phyloP scores from a whole-genome alignment of 2,797 vertebrate species.

The Dryobates pubescens region DNA sequence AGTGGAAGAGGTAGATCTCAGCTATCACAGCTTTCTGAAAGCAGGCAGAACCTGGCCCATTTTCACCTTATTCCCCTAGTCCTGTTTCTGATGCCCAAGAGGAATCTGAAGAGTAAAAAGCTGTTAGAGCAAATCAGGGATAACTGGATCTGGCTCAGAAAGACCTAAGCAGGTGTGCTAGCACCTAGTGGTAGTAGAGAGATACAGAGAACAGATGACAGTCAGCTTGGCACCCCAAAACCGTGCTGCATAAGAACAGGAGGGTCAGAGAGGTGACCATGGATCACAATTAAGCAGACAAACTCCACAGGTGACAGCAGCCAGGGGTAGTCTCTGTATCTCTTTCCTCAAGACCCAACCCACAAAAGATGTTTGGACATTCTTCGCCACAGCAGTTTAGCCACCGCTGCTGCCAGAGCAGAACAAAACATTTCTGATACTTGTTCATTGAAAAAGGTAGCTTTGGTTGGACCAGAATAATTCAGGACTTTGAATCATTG shows the following conservation, averaged over 20 bases:
- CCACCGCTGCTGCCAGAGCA: neutral
- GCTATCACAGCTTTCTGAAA: neutral
- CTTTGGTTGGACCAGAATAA: neutral
- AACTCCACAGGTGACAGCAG: neutral
- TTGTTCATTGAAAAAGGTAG: neutral
- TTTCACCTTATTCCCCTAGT: neutral
- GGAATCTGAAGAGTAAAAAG: neutral
- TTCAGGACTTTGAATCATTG: neutral
- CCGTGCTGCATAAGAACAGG: no score
- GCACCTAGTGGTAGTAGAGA: neutral
- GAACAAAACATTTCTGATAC: neutral
- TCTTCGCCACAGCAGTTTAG: neutral
- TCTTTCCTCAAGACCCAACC: neutral
- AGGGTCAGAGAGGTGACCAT: neutral
- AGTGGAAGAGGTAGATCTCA: neutral
- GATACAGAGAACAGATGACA: neutral
- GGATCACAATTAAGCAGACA: neutral
- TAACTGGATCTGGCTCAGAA: neutral
- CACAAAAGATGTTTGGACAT: rapidly evolving
- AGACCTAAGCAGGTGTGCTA: neutral
- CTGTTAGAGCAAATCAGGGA: neutral
- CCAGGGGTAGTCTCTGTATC: rapidly evolving
- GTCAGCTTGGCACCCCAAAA: neutral
- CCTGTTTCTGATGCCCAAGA: neutral
- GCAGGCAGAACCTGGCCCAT: neutral